These are phyloP conservation scores for Eupithecia subfuscata DNA, from an alignment of 2,888 invertebrate genomes.

Conservation along the genomic window DNA sequence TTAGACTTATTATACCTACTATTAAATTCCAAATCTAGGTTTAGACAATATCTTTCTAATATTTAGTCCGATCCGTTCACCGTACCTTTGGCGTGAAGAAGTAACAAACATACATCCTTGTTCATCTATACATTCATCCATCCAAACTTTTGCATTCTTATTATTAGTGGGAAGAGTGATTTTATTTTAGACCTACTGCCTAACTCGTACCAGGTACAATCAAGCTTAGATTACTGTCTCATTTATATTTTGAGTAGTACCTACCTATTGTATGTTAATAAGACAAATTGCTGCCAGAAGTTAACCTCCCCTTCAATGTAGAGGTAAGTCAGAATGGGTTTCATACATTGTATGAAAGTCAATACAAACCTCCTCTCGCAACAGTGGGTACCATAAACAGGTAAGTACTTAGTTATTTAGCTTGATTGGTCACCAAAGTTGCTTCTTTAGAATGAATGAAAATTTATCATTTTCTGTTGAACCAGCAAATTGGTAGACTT, in stretches of 20 bases:
- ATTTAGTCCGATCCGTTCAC: no score
- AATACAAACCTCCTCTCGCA: neutral
- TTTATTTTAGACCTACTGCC: neutral
- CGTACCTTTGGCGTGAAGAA: no score
- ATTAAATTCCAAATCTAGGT: no score
- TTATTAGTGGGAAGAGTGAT: no score
- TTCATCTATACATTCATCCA: no score
- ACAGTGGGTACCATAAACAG: neutral
- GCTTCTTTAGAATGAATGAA: neutral
- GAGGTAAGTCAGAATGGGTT: conserved; percentile 45
- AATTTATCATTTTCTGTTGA: neutral
- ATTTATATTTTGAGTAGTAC: neutral
- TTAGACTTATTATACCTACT: no score
- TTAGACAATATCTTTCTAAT: no score
- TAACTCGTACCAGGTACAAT: neutral
- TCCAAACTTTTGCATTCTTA: no score
- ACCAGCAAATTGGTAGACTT: neutral
- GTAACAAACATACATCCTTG: no score
- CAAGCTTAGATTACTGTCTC: neutral
- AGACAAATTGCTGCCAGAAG: conserved; percentile 61
- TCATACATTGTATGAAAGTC: neutral
- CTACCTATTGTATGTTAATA: conserved; percentile 74
- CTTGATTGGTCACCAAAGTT: neutral
- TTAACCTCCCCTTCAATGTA: conserved; percentile 71
- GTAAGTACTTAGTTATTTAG: neutral